Evolutionary conservation across 2,888 invertebrate species (phyloP).

Genomic region (Notocelia uddmanniana): DNA sequence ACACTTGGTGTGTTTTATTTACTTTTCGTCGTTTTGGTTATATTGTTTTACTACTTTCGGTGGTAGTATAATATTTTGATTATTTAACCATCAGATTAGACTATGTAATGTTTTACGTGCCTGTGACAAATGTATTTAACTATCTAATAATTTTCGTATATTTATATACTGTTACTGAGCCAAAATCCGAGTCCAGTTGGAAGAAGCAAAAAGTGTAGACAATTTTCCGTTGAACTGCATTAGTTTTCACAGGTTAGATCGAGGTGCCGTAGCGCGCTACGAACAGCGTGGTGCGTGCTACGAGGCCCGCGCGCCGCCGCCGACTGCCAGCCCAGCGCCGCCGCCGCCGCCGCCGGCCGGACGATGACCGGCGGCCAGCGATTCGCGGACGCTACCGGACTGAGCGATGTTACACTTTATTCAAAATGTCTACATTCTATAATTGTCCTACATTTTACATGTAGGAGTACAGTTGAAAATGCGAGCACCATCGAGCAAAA

Average conservation of each 20-base stretch:
- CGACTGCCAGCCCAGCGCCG: conserved; percentile 58
- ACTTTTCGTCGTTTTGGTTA: conserved; percentile 3
- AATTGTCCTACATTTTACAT: no score
- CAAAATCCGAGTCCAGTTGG: not conserved
- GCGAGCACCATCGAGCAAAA: no score
- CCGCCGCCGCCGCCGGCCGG: conserved; percentile 49
- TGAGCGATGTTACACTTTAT: not conserved
- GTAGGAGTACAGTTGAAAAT: not conserved
- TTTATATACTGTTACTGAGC: not conserved
- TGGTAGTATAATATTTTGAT: not conserved
- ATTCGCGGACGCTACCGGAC: conserved; percentile 34
- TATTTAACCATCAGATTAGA: not conserved
- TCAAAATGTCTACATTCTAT: not conserved
- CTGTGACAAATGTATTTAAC: not conserved
- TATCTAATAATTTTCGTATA: no score
- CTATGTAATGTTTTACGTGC: not conserved
- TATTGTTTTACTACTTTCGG: not conserved
- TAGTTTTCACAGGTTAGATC: not conserved
- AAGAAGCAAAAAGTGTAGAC: not conserved
- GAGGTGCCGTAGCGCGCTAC: conserved; percentile 34
- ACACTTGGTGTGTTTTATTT: conserved; percentile 2
- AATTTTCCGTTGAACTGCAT: not conserved
- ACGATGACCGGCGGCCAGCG: conserved; percentile 48
- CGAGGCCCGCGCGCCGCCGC: conserved; percentile 52
- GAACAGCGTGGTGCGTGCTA: conserved; percentile 50